A percentile compares a stretch with the other conserved stretches of the same genome.
Conservation (phyloP, 2,113 vertebrate species). For the Cinclus mexicanus region DNA sequence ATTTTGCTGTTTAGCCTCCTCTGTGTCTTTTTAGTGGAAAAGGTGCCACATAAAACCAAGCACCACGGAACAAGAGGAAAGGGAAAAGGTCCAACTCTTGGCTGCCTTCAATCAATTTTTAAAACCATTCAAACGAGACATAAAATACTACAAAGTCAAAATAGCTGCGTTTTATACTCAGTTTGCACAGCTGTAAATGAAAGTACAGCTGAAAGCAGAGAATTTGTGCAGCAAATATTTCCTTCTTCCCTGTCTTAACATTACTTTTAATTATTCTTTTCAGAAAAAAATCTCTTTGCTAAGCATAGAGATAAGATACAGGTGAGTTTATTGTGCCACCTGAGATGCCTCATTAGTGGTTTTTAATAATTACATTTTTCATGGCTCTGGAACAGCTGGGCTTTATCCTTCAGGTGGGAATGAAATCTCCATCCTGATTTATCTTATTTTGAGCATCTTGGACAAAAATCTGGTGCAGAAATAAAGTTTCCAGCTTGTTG, state of each 20-base stretch:
- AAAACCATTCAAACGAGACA: neutral
- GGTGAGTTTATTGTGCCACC: neutral
- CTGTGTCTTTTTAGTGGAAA: neutral
- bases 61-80: neutral
- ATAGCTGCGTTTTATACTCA: neutral
- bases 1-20: conserved; percentile 25
- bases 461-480: neutral
- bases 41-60: conserved; percentile 12
- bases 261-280: neutral
- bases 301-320: neutral
- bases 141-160: conserved; percentile 23
- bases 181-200: neutral
- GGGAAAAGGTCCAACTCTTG: neutral
- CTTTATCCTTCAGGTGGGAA: neutral
- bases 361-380: conserved; percentile 4
- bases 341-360: neutral
- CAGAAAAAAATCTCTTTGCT: neutral
- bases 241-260: neutral
- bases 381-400: neutral
- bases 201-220: neutral
- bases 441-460: neutral
- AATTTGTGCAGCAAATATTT: neutral
- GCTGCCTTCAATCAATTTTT: neutral
- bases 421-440: neutral
- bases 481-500: neutral